Conservation (phyloP, 2,797 vertebrate genomes). For the Chrosomus eos region DNA sequence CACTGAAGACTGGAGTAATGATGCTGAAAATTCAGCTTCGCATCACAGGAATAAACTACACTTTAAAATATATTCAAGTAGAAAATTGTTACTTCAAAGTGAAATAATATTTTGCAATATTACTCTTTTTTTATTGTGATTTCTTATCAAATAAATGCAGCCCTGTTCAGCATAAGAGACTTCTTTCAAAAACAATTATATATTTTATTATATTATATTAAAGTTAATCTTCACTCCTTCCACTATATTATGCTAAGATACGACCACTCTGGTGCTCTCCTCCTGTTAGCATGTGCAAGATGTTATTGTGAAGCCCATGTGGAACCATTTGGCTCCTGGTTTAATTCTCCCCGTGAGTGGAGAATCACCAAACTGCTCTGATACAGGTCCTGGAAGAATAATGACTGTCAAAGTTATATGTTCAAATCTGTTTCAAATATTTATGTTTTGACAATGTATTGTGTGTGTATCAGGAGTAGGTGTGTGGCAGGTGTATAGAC, state of each 20-base stretch:
- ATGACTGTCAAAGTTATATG: background rate
- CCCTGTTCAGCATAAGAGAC: too few relatives aligned
- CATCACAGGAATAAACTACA: too few relatives aligned
- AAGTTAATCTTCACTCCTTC: background rate
- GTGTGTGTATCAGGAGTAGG: background rate
- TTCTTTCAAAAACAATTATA: too few relatives aligned
- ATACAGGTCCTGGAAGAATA: slow-evolving; percentile 4
- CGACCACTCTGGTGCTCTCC: background rate
- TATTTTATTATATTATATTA: too few relatives aligned
- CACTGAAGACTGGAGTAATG: too few relatives aligned
- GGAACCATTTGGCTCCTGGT: slow-evolving; percentile 50
- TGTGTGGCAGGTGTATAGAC: slow-evolving; percentile 12
- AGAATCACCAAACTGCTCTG: slow-evolving; percentile 44
- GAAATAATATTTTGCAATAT: too few relatives aligned
- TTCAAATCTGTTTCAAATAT: slow-evolving; percentile 7
- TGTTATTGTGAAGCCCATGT: slow-evolving; percentile 50
- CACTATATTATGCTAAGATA: background rate
- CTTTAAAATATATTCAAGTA: too few relatives aligned
- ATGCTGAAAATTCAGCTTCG: too few relatives aligned
- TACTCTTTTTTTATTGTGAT: too few relatives aligned
- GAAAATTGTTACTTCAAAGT: too few relatives aligned
- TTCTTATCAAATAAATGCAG: too few relatives aligned
- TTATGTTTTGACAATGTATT: background rate
- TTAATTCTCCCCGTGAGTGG: slow-evolving; percentile 47
- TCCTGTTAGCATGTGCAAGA: slow-evolving; percentile 25